phyloP scores from a whole-genome alignment of 2,113 vertebrate species.

The Forbesichthys agassizii region DNA sequence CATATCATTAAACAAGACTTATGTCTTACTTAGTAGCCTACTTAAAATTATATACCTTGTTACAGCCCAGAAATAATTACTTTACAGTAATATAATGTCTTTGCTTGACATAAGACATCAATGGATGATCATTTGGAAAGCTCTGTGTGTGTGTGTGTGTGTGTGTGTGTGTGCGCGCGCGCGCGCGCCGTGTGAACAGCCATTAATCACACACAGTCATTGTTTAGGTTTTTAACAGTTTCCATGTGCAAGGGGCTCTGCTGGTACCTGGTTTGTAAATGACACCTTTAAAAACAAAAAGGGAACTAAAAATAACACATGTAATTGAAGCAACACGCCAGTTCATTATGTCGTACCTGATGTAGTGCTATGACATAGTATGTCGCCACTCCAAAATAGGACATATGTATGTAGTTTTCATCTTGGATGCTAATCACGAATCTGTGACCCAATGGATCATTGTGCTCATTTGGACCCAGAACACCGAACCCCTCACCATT shows the following conservation, averaged over 20 bases:
- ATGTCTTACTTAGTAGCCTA: too few species aligned
- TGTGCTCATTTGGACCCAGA: background rate
- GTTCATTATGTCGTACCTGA: constrained; percentile 30
- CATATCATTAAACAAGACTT: too few species aligned
- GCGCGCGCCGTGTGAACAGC: constrained; percentile 48
- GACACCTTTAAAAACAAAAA: constrained; percentile 44
- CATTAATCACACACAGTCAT: constrained; percentile 66
- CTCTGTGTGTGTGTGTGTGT: constrained; percentile 6
- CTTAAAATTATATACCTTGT: too few species aligned
- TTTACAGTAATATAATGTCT: background rate
- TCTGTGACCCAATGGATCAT: background rate
- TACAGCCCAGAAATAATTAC: background rate
- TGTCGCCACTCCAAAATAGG: constrained; percentile 7
- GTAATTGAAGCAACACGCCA: constrained; percentile 61
- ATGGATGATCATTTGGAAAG: background rate
- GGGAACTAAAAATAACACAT: constrained; percentile 60
- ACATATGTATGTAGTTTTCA: background rate
- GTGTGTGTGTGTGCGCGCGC: constrained; percentile 14
- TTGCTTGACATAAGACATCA: constrained; percentile 16
- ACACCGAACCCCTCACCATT: too few species aligned
- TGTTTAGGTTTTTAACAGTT: constrained; percentile 75
- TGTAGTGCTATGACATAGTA: constrained; percentile 18
- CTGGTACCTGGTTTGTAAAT: constrained; percentile 43
- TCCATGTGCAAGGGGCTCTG: constrained; percentile 69
- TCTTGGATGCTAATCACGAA: background rate